Conservation (phyloP, 2,888 invertebrate species). For the Perizoma flavofasciatum region DNA sequence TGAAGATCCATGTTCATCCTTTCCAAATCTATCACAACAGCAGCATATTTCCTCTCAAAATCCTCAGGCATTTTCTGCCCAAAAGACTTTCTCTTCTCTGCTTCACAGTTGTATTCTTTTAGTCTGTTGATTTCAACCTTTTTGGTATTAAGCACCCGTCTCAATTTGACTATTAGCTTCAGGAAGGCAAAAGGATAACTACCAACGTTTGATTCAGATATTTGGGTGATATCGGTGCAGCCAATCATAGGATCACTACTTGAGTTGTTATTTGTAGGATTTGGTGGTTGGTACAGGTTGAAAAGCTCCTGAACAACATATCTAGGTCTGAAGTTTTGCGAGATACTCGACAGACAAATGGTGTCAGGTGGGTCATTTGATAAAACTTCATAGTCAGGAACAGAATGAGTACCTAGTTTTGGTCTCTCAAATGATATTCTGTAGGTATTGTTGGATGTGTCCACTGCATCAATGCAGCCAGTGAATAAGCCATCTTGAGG, state of each 20-base stretch:
- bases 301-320: slow-evolving; percentile 84
- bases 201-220: slow-evolving; percentile 84
- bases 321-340: slow-evolving; percentile 90
- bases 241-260: slow-evolving; percentile 90
- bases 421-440: slow-evolving; percentile 96
- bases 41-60: slow-evolving; percentile 96
- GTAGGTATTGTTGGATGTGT: slow-evolving; percentile 97
- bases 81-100: slow-evolving; percentile 93
- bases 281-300: slow-evolving; percentile 65
- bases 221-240: slow-evolving; percentile 67
- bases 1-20: slow-evolving; percentile 95
- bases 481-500: slow-evolving; percentile 98
- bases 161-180: slow-evolving; percentile 93
- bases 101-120: slow-evolving; percentile 94
- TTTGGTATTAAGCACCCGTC: slow-evolving; percentile 93
- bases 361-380: slow-evolving; percentile 97
- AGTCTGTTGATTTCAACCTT: slow-evolving; percentile 91
- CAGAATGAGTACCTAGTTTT: slow-evolving; percentile 96
- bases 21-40: slow-evolving; percentile 94
- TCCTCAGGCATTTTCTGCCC: slow-evolving; percentile 91
- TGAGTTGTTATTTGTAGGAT: slow-evolving; percentile 59
- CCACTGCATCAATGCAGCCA: slow-evolving; percentile 97
- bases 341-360: slow-evolving; percentile 92
- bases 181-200: slow-evolving; percentile 93
- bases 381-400: slow-evolving; percentile 98